These are phyloP conservation scores for Heliconius ethilla DNA, from an alignment of 2,888 invertebrate genomes.

Conservation along the genomic window DNA sequence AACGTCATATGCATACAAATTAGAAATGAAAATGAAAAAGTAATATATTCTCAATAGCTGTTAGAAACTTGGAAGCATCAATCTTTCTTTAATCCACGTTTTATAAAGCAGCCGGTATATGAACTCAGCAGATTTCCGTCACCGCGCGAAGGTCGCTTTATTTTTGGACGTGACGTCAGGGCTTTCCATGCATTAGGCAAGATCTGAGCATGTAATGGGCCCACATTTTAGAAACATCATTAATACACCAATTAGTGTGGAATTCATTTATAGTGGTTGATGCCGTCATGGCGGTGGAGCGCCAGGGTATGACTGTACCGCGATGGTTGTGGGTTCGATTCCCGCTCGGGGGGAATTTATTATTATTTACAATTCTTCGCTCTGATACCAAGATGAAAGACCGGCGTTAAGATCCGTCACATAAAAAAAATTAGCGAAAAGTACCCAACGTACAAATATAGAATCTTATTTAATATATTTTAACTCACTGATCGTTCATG, in stretches of 20 bases:
- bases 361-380: no score
- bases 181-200: slow-evolving; percentile 63
- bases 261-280: background rate
- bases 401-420: no score
- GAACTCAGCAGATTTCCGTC: slow-evolving; percentile 66
- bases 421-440: no score
- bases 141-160: slow-evolving; percentile 69
- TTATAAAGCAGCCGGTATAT: slow-evolving; percentile 51
- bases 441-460: background rate
- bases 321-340: no score
- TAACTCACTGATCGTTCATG: slow-evolving; percentile 16
- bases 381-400: no score
- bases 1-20: slow-evolving; percentile 25
- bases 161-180: slow-evolving; percentile 66
- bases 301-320: no score
- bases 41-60: slow-evolving; percentile 18
- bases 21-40: slow-evolving; percentile 20
- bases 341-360: no score
- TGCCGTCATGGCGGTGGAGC: no score
- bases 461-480: background rate
- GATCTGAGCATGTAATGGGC: slow-evolving; percentile 37
- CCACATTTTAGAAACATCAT: slow-evolving; percentile 31
- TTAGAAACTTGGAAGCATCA: slow-evolving; percentile 52
- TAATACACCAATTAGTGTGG: background rate
- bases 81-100: slow-evolving; percentile 54